Percentiles rank a stretch among this genome's conserved stretches.
phyloP scores from a whole-genome alignment of 2,113 vertebrate genomes.

The Cephalopterus ornatus region DNA sequence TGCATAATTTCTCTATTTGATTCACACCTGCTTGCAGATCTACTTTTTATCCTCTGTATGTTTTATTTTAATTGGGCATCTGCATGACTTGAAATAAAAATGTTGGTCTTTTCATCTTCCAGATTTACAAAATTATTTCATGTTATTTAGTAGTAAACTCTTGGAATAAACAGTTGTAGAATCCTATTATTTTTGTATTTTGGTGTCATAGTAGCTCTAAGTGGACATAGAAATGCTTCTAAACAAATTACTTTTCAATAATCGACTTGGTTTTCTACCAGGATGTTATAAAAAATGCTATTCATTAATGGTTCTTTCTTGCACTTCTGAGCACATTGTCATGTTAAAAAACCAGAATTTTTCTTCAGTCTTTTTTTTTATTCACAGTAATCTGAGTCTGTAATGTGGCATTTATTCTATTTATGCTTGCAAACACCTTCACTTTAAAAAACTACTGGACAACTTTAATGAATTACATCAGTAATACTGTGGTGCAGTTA shows the following conservation, averaged over 20 bases:
- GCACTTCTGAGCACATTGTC: neutral
- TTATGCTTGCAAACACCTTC: neutral
- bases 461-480: neutral
- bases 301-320: neutral
- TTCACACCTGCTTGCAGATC: neutral
- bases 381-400: neutral
- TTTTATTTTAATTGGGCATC: neutral
- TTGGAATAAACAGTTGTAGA: neutral
- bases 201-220: neutral
- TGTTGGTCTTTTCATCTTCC: neutral
- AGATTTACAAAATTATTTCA: neutral
- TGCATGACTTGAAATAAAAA: neutral
- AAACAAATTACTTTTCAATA: neutral
- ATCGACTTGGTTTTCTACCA: neutral
- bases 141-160: neutral
- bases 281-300: neutral
- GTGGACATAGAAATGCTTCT: neutral
- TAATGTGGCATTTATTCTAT: neutral
- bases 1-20: neutral
- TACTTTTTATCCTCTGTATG: neutral
- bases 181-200: neutral
- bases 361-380: neutral
- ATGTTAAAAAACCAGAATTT: neutral
- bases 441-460: neutral
- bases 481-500: neutral